Evolutionary conservation across 2,888 invertebrate species (phyloP).

Genomic region (Napeogenes sylphis): DNA sequence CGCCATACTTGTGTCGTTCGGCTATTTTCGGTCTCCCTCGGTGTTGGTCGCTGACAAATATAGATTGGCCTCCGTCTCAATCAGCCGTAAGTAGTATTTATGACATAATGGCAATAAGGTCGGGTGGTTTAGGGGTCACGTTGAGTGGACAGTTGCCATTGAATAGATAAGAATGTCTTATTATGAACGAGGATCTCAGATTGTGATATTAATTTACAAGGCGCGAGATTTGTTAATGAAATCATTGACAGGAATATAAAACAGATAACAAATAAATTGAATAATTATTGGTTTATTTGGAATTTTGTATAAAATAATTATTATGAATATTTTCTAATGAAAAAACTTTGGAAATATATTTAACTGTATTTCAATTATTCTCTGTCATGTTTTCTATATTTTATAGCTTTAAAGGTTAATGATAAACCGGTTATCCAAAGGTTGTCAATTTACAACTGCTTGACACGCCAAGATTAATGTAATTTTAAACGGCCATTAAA

Average conservation of each 20-base stretch:
- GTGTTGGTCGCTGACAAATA: slow-evolving; percentile 41
- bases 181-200: slow-evolving; percentile 5
- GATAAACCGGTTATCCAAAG: too few relatives aligned
- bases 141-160: slow-evolving; percentile 55
- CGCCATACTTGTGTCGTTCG: slow-evolving; percentile 65
- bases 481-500: too few relatives aligned
- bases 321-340: too few relatives aligned
- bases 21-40: slow-evolving; percentile 54
- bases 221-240: slow-evolving; percentile 3
- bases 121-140: slow-evolving; percentile 39
- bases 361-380: too few relatives aligned
- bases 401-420: too few relatives aligned
- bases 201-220: slow-evolving; percentile 2
- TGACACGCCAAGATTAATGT: too few relatives aligned
- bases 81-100: slow-evolving; percentile 31
- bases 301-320: too few relatives aligned
- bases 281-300: background rate
- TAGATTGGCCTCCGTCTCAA: slow-evolving; percentile 37
- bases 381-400: too few relatives aligned
- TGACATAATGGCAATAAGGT: slow-evolving; percentile 31
- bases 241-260: background rate
- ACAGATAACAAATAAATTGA: background rate
- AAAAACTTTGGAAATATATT: too few relatives aligned
- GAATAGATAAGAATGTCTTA: slow-evolving; percentile 52
- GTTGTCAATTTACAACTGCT: too few relatives aligned